Percentiles rank a stretch among this genome's conserved stretches.
Conservation (phyloP, 2,113 vertebrate species). For the Eolophus roseicapilla region DNA sequence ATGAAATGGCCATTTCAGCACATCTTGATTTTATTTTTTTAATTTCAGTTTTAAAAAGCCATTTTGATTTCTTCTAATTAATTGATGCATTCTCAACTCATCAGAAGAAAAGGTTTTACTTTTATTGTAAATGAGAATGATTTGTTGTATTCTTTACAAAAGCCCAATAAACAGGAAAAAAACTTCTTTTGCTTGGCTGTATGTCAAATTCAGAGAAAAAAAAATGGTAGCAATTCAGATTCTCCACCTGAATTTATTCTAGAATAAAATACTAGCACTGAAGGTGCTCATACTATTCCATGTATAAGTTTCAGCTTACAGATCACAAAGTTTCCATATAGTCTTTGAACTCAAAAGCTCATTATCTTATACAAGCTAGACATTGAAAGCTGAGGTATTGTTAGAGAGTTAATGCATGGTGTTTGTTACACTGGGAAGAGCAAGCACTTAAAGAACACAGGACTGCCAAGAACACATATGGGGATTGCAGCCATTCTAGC, state of each 20-base stretch:
- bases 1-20: neutral
- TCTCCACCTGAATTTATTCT: neutral
- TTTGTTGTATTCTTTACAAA: neutral
- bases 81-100: neutral
- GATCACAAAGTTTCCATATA: neutral
- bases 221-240: neutral
- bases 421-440: neutral
- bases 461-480: neutral
- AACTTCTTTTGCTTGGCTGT: neutral
- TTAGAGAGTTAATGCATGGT: neutral
- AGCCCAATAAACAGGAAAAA: neutral
- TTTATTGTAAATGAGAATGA: neutral
- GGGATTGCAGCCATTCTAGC: neutral
- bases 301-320: neutral
- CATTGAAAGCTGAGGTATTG: constrained; percentile 2
- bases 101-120: neutral
- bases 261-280: neutral
- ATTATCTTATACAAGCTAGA: constrained; percentile 18
- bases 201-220: neutral
- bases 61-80: neutral
- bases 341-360: constrained; percentile 28
- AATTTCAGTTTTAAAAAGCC: neutral
- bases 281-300: neutral
- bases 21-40: neutral
- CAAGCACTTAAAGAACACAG: neutral